phyloP scores from a whole-genome alignment of 2,888 invertebrate species.

The Pachydiplax longipennis region DNA sequence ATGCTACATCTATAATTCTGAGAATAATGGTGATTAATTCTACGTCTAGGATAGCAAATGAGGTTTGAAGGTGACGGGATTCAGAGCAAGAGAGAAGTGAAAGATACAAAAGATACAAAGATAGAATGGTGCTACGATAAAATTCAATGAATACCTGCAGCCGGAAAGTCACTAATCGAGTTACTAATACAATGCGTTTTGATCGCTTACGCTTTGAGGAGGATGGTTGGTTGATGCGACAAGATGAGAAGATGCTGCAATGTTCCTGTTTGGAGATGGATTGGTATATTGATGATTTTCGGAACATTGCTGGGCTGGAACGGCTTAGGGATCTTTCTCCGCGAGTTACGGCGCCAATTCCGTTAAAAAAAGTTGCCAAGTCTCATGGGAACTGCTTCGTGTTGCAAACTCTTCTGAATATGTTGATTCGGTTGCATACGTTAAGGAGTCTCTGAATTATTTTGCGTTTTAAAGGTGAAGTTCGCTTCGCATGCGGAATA shows the following conservation, averaged over 20 bases:
- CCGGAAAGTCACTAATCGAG: not conserved
- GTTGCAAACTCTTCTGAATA: not conserved
- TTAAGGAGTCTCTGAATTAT: not conserved
- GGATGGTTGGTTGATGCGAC: not conserved
- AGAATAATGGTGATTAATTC: not conserved
- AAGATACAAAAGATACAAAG: not conserved
- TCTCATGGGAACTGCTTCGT: not conserved
- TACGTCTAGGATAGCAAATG: not conserved
- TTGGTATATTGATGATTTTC: not conserved
- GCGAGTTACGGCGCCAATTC: not conserved
- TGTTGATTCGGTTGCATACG: not conserved
- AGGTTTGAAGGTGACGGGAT: not conserved
- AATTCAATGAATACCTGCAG: not conserved
- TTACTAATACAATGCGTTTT: not conserved
- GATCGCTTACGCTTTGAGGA: not conserved
- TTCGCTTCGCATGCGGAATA: not conserved
- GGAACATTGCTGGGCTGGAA: not conserved
- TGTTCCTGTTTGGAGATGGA: not conserved
- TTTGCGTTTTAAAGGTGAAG: not conserved
- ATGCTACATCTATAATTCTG: no score
- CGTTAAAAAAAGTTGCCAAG: not conserved
- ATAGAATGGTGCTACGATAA: not conserved
- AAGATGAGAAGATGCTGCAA: not conserved
- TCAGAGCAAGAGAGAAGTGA: not conserved
- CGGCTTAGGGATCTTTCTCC: not conserved